A percentile compares a stretch with the other conserved stretches of the same genome.
Evolutionary conservation across 2,888 invertebrate genomes (phyloP).

Genomic region (Blera fallax): DNA sequence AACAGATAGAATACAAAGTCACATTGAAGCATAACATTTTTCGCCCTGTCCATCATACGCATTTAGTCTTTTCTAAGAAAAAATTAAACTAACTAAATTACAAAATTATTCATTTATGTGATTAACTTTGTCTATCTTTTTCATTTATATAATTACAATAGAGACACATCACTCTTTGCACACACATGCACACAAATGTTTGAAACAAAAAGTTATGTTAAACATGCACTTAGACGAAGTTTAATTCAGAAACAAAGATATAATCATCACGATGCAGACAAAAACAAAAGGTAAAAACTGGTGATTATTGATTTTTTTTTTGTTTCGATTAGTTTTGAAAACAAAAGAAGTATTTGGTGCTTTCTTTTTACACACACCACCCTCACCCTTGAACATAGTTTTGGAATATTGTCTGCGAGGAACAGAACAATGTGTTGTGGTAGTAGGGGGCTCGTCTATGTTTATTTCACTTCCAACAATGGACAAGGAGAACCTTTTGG

Average conservation of each 20-base stretch:
- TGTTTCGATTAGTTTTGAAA: slow-evolving; percentile 59
- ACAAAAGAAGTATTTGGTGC: slow-evolving; percentile 46
- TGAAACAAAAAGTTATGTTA: slow-evolving; percentile 16
- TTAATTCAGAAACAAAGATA: slow-evolving; percentile 15
- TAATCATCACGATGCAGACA: slow-evolving; percentile 61
- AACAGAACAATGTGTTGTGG: slow-evolving; percentile 74
- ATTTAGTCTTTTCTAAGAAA: not conserved
- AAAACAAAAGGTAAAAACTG: slow-evolving; percentile 39
- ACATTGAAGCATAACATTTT: slow-evolving; percentile 31
- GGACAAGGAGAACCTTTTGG: slow-evolving; percentile 81
- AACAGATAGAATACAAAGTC: not conserved
- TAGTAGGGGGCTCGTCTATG: slow-evolving; percentile 80
- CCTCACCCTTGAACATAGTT: slow-evolving; percentile 80
- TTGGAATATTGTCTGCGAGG: slow-evolving; percentile 78
- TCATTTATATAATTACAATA: not conserved
- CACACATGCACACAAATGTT: slow-evolving; percentile 49
- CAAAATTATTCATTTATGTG: not conserved
- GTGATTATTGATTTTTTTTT: slow-evolving; percentile 50
- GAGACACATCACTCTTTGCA: slow-evolving; percentile 40
- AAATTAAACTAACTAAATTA: not conserved
- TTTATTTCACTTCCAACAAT: slow-evolving; percentile 81
- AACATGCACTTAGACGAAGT: slow-evolving; percentile 48
- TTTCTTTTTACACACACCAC: slow-evolving; percentile 72
- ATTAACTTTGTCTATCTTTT: not conserved
- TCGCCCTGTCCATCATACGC: slow-evolving; percentile 1